Base-by-base conservation (phyloP, 2,888 invertebrate genomes). In the Anticlea derivata region DNA sequence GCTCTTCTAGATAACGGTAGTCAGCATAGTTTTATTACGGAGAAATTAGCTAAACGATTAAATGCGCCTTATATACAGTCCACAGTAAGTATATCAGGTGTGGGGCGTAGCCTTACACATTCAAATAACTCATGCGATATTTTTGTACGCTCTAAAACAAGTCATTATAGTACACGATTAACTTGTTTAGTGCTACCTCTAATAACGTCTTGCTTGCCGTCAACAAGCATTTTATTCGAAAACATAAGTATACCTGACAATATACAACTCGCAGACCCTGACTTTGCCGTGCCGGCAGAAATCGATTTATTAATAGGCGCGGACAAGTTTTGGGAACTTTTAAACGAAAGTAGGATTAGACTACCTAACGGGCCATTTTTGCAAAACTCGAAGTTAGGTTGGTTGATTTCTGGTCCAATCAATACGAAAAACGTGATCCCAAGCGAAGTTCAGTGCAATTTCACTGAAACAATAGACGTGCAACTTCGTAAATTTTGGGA, bases 51-150 rank as follows among this genome's bases (percentile, higher is more conserved):
- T n/a, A n/a, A n/a, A n/a, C n/a, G n/a, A n/a, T n/a, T n/a, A n/a
- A n/a, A n/a, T n/a, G n/a, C n/a, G n/a, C n/a, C n/a, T n/a, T n/a
- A n/a, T n/a, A n/a, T 63, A 66, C 62, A 63, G 61, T 66, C 61
- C 60, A 65, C 60, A 46, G 22, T 57, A 2, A 29, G 44, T 11
- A 50, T 66, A 6, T 35, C 40, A 10, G 63, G 63, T 7, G 56
- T 64, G 12, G 57, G 59, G 2, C 45, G 55, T 5, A 41, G 43
- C 5, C 34, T 65, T 0, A 55, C 58, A 24, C 53, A 63, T n/a
- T 43, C 51, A 22, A 47, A 49, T 7, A 34, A 55, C 10, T 27
- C 29, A 10, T 66, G 62, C 48, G 33, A 63, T 3, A 45, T 64
- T 8, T 11, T 50, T 7, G 23, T 40, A 20, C 29, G 29, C 6